A percentile compares a stretch with the other conserved stretches of the same genome.
phyloP scores from a whole-genome alignment of 2,113 vertebrate species.

The Engystomops pustulosus region DNA sequence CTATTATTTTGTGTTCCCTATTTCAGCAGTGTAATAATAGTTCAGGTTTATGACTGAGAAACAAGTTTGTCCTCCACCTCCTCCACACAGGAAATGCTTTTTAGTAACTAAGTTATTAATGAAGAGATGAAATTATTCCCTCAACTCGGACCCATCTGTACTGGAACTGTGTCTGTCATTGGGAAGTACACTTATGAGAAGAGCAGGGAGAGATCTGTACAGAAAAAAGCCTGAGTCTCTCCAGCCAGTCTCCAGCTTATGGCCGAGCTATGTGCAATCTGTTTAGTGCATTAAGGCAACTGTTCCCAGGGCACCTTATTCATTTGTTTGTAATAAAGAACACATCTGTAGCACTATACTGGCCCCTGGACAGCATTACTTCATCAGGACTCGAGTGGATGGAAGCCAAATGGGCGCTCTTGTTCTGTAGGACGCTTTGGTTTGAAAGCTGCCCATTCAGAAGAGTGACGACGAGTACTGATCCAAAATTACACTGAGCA shows the following conservation, averaged over 20 bases:
- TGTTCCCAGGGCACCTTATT: slow-evolving; percentile 60
- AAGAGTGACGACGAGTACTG: slow-evolving; percentile 6
- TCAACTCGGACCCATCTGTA: slow-evolving; percentile 41
- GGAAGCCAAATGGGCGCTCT: slow-evolving; percentile 62
- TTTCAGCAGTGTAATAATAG: neutral
- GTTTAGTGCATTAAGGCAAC: slow-evolving; percentile 54
- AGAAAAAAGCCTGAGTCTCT: slow-evolving; percentile 15
- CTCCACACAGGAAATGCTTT: slow-evolving; percentile 32
- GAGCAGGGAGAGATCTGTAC: neutral
- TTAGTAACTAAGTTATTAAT: slow-evolving; percentile 37
- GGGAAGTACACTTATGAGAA: neutral
- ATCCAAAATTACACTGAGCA: slow-evolving; percentile 28
- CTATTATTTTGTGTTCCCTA: too few relatives aligned
- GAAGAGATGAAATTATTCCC: slow-evolving; percentile 29
- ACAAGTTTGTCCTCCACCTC: slow-evolving; percentile 20
- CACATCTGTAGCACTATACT: slow-evolving; percentile 64
- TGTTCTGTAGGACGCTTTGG: slow-evolving; percentile 29
- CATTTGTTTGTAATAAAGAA: slow-evolving; percentile 62
- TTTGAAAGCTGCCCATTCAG: slow-evolving; percentile 10
- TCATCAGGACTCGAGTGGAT: slow-evolving; percentile 66
- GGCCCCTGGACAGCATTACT: slow-evolving; percentile 71
- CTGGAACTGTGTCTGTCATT: slow-evolving; percentile 26
- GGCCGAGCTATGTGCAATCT: slow-evolving; percentile 52
- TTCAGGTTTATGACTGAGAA: neutral
- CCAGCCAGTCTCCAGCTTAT: slow-evolving; percentile 14